Conservation (phyloP, 2,888 invertebrate species). For the Hypolimnas misippus region DNA sequence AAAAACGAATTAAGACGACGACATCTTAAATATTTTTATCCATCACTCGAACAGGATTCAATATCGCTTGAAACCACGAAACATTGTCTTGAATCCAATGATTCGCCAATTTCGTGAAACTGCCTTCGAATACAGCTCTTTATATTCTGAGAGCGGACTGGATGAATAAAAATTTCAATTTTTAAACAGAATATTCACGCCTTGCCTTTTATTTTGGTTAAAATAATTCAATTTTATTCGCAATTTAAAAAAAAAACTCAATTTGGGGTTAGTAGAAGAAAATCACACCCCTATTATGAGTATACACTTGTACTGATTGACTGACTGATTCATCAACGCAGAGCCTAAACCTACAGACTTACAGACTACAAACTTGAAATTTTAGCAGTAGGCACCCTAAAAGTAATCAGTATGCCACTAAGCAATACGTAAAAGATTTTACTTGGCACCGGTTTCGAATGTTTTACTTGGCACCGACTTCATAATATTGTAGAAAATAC, state of each 20-base stretch:
- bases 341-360: no score
- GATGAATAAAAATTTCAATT: conserved; percentile 46
- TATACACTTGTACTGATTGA: no score
- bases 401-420: no score
- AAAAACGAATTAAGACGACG: conserved; percentile 6
- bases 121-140: conserved; percentile 57
- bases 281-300: no score
- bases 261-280: no score
- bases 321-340: no score
- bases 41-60: conserved; percentile 41
- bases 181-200: conserved; percentile 38
- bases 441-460: no score
- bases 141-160: conserved; percentile 50
- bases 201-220: conserved; percentile 4
- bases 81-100: conserved; percentile 55
- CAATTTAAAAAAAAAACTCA: neutral
- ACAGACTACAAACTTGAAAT: no score
- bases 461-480: no score
- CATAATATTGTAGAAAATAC: no score
- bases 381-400: no score
- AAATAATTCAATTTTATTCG: neutral
- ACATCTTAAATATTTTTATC: conserved; percentile 24
- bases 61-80: conserved; percentile 49
- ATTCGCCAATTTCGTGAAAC: conserved; percentile 64
- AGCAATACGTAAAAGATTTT: no score